phyloP scores from a whole-genome alignment of 2,113 vertebrate species.

The Siniperca chuatsi region DNA sequence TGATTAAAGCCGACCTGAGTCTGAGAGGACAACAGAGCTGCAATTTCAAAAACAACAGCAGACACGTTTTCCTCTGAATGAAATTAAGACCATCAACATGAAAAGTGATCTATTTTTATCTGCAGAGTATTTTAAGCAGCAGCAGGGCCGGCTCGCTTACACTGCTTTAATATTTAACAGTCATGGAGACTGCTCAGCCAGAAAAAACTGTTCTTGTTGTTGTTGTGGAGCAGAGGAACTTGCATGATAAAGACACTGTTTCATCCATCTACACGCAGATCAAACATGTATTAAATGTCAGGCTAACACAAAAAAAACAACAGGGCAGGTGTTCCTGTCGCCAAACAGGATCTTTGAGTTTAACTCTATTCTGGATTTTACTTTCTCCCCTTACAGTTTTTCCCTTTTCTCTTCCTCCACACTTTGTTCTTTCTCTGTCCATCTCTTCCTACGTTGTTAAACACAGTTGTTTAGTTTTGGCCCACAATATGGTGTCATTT shows the following conservation, averaged over 20 bases:
- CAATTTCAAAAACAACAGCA: background rate
- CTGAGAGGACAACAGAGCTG: background rate
- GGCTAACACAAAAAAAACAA: background rate
- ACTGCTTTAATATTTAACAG: conserved; percentile 43
- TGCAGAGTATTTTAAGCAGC: conserved; percentile 59
- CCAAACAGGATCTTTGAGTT: background rate
- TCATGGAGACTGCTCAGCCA: conserved; percentile 18
- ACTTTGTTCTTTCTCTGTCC: background rate
- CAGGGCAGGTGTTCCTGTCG: background rate
- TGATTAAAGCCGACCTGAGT: conserved; percentile 36
- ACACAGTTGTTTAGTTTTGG: background rate
- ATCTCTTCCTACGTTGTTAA: background rate
- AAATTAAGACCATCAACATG: conserved; percentile 30
- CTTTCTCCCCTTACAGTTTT: no score
- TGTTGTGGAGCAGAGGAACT: background rate
- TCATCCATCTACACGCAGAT: background rate
- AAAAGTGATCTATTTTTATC: conserved; percentile 60
- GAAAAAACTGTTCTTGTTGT: background rate
- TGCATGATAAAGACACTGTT: background rate
- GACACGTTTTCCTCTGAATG: conserved; percentile 35
- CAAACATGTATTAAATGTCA: conserved; percentile 1
- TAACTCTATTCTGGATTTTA: no score
- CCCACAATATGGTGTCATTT: background rate
- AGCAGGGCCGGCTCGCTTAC: conserved; percentile 31
- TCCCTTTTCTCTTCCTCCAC: no score